Conservation (phyloP, 2,113 vertebrate genomes). For the Cyanoliseus patagonus region DNA sequence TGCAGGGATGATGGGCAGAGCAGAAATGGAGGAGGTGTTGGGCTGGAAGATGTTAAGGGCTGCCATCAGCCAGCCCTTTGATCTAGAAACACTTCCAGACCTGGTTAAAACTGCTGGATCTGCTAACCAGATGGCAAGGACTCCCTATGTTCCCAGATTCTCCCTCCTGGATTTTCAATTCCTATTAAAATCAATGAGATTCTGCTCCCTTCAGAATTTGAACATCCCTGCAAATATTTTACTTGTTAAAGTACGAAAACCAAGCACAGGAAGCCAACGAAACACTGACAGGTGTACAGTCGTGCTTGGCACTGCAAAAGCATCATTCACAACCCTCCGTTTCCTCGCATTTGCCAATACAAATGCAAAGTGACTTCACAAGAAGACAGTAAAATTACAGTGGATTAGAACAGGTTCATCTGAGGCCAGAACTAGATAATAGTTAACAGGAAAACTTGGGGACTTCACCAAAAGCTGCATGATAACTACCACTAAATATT, state of each 20-base stretch:
- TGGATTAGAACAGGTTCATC: background rate
- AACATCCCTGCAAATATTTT: background rate
- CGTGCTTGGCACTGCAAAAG: background rate
- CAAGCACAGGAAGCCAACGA: background rate
- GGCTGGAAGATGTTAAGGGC: background rate
- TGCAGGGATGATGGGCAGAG: background rate
- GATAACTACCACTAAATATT: background rate
- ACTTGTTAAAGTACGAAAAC: background rate
- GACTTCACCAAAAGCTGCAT: background rate
- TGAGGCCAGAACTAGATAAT: background rate
- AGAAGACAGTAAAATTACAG: background rate
- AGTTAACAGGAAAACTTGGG: background rate
- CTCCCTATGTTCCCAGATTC: background rate
- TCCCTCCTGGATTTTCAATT: background rate
- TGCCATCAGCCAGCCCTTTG: slow-evolving; percentile 25
- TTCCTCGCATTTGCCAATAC: background rate
- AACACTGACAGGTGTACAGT: background rate
- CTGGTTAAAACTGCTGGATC: background rate
- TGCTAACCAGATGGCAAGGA: slow-evolving; percentile 31
- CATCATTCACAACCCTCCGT: background rate
- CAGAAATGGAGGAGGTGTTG: background rate
- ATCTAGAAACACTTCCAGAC: slow-evolving; percentile 37
- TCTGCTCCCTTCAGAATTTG: background rate
- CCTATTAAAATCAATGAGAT: background rate
- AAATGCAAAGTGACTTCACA: background rate